Conservation (phyloP, 2,113 vertebrate genomes). For the Furnarius figulus region DNA sequence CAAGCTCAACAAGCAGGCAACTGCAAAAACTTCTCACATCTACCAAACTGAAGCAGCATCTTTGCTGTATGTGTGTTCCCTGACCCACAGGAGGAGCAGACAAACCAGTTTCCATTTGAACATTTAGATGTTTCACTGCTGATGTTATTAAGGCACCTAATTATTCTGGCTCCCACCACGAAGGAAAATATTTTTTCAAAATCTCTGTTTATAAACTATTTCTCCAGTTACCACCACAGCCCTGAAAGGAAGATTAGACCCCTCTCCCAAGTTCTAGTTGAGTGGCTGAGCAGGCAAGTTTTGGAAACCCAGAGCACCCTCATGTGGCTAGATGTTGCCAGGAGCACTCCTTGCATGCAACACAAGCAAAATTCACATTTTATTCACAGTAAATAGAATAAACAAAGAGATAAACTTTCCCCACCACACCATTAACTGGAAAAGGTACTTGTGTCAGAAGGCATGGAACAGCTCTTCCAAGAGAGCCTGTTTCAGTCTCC, state of each 20-base stretch:
- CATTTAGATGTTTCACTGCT: neutral
- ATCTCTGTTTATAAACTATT: neutral
- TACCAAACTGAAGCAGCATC: neutral
- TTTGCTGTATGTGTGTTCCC: fast-evolving
- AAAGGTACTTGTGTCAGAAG: neutral
- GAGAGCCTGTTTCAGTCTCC: neutral
- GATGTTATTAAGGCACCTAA: neutral
- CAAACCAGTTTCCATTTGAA: neutral
- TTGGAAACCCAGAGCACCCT: slow-evolving; percentile 45
- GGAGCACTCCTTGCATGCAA: neutral
- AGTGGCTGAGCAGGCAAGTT: neutral
- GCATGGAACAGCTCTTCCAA: neutral
- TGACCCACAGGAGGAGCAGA: neutral
- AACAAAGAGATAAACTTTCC: neutral
- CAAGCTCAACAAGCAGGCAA: neutral
- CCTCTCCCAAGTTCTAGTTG: neutral
- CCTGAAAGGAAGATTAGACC: neutral
- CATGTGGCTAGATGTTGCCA: slow-evolving; percentile 9
- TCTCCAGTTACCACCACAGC: neutral
- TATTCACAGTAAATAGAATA: neutral
- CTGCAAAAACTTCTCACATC: neutral
- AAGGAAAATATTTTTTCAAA: neutral
- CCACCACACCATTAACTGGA: neutral
- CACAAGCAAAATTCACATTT: neutral
- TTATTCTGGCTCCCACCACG: neutral